Conservation (phyloP, 2,888 invertebrate genomes). For the Leptothorax acervorum region DNA sequence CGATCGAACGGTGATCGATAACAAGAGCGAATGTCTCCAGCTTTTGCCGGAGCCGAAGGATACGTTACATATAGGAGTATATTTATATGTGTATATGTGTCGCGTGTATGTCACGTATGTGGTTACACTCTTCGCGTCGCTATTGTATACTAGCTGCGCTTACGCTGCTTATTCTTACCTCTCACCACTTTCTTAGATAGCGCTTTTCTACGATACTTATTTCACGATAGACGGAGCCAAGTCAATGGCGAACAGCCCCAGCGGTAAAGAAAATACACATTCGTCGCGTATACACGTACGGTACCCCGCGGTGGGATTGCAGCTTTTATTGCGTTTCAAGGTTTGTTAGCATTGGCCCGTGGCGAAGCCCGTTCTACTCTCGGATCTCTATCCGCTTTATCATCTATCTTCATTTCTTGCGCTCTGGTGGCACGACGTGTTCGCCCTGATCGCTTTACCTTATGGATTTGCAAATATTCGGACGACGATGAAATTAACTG, state of each 20-base stretch:
- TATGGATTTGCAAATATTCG: slow-evolving; percentile 44
- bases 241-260: slow-evolving; percentile 42
- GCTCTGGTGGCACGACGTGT: slow-evolving; percentile 6
- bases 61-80: not conserved
- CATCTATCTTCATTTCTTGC: slow-evolving; percentile 40
- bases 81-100: not conserved
- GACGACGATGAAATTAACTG: slow-evolving; percentile 59
- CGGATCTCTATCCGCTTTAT: slow-evolving; percentile 41
- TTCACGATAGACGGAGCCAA: slow-evolving; percentile 43
- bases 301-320: slow-evolving; percentile 34
- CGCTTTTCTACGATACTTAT: slow-evolving; percentile 57
- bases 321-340: slow-evolving; percentile 72
- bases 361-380: slow-evolving; percentile 49
- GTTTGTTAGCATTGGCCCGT: slow-evolving; percentile 66
- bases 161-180: slow-evolving; percentile 37
- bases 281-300: slow-evolving; percentile 5
- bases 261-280: slow-evolving; percentile 45
- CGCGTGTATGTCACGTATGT: not conserved
- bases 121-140: not conserved
- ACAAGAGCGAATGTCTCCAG: slow-evolving; percentile 66
- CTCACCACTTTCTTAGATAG: slow-evolving; percentile 2
- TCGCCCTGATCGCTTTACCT: slow-evolving; percentile 20
- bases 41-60: slow-evolving; percentile 26
- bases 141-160: slow-evolving; percentile 42
- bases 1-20: slow-evolving; percentile 75